Conservation (phyloP, 2,797 vertebrate genomes). For the Epinephelus coioides region DNA sequence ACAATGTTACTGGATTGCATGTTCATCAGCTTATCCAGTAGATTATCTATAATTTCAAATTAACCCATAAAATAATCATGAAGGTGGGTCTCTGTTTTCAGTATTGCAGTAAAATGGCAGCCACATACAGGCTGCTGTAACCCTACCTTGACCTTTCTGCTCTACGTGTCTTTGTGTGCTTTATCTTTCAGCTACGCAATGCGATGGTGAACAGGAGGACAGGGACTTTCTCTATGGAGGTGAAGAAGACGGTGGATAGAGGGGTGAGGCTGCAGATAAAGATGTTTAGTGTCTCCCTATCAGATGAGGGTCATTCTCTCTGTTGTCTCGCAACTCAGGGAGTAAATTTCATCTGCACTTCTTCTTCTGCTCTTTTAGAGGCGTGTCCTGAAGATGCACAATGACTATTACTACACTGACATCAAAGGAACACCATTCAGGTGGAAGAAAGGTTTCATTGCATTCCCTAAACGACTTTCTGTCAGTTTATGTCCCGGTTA, state of each 20-base stretch:
- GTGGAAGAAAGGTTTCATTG: slow-evolving; percentile 73
- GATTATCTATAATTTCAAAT: slow-evolving; percentile 7
- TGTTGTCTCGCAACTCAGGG: slow-evolving; percentile 21
- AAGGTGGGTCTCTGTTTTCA: slow-evolving; percentile 13
- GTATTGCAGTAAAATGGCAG: slow-evolving; percentile 5
- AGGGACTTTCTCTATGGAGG: slow-evolving; percentile 98
- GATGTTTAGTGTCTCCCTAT: slow-evolving; percentile 21
- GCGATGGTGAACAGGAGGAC: slow-evolving; percentile 98
- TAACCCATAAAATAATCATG: not conserved
- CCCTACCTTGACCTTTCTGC: slow-evolving; percentile 4
- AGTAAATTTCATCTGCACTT: slow-evolving; percentile 29
- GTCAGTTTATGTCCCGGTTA: slow-evolving; percentile 19
- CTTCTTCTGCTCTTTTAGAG: slow-evolving; percentile 85
- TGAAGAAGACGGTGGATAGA: slow-evolving; percentile 98
- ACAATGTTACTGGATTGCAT: not conserved
- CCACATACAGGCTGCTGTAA: slow-evolving; percentile 18
- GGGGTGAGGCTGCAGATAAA: slow-evolving; percentile 89
- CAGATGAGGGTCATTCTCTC: slow-evolving; percentile 17
- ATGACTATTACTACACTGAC: slow-evolving; percentile 99
- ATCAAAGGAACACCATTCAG: slow-evolving; percentile 99
- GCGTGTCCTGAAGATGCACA: slow-evolving; percentile 97
- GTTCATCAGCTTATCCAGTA: slow-evolving; percentile 24
- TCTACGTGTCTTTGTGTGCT: slow-evolving; percentile 9
- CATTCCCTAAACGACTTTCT: slow-evolving; percentile 7
- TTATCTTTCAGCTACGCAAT: slow-evolving; percentile 90